Conservation (phyloP, 2,797 vertebrate species). For the Clarias pachynema region DNA sequence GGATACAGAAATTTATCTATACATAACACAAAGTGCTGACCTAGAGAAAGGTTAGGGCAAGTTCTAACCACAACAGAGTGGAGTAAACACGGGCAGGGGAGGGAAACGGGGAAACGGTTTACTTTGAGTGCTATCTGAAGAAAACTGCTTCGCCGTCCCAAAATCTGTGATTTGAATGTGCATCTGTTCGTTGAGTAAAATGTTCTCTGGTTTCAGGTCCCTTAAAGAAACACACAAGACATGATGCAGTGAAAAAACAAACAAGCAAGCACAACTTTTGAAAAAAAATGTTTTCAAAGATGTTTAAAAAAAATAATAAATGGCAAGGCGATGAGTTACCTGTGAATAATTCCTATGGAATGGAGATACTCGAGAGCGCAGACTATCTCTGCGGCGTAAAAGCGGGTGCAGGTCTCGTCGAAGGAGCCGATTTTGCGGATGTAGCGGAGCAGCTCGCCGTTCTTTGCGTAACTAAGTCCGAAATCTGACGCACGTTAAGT, state of each 20-base stretch:
- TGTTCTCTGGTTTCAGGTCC: constrained; percentile 98
- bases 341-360: constrained; percentile 96
- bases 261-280: not conserved
- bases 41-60: not conserved
- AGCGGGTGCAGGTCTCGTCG: constrained; percentile 97
- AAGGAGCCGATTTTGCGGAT: constrained; percentile 99
- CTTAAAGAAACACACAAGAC: constrained; percentile 66
- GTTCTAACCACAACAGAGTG: not conserved
- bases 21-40: constrained; percentile 3
- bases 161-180: constrained; percentile 99
- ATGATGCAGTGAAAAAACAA: not conserved
- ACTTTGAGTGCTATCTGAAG: constrained; percentile 94
- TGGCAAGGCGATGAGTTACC: constrained; percentile 67
- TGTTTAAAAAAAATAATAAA: too few species aligned
- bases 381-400: constrained; percentile 97
- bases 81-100: not conserved
- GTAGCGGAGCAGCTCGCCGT: constrained; percentile 96
- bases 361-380: constrained; percentile 96
- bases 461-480: constrained; percentile 98
- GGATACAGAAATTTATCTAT: not conserved
- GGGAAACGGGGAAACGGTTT: constrained; percentile 31
- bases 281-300: not conserved
- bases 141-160: constrained; percentile 95
- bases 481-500: constrained; percentile 82
- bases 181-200: constrained; percentile 97